A percentile compares a stretch with the other conserved stretches of the same genome.
phyloP scores from a whole-genome alignment of 1,140 invertebrate genomes.

The Anoplolepis gracilipes region DNA sequence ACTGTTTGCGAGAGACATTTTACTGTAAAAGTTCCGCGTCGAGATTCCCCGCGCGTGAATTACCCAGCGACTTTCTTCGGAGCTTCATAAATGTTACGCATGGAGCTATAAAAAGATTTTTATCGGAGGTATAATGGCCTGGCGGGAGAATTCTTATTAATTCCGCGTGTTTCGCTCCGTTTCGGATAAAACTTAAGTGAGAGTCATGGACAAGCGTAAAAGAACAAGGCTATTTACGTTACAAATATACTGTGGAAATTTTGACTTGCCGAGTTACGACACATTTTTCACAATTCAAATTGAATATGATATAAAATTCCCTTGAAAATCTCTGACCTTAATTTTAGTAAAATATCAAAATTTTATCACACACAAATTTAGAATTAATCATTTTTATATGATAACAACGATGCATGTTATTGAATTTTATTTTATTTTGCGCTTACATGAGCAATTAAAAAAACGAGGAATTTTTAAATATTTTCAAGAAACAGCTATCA shows the following conservation, averaged over 20 bases:
- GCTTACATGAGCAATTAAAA: constrained; percentile 18
- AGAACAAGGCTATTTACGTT: too few species aligned
- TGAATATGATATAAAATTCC: neutral
- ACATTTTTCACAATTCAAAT: too few species aligned
- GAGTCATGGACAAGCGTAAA: too few species aligned
- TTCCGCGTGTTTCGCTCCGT: neutral
- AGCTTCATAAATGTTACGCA: constrained; percentile 1
- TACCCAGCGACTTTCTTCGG: neutral
- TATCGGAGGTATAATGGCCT: neutral
- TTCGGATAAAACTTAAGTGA: neutral
- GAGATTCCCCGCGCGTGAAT: constrained; percentile 12
- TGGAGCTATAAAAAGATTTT: constrained; percentile 25
- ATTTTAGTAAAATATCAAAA: neutral
- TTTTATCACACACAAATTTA: neutral
- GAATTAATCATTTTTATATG: neutral
- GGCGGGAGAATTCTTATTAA: constrained; percentile 25
- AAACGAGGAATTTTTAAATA: neutral
- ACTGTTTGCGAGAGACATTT: constrained; percentile 37
- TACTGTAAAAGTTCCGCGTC: constrained; percentile 43
- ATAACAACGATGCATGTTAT: neutral
- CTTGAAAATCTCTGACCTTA: neutral
- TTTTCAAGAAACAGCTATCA: constrained; percentile 7
- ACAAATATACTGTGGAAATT: too few species aligned
- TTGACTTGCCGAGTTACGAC: too few species aligned
- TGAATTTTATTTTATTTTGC: constrained; percentile 8